Conservation (phyloP, 2,888 invertebrate species). For the Abrostola triplasia region DNA sequence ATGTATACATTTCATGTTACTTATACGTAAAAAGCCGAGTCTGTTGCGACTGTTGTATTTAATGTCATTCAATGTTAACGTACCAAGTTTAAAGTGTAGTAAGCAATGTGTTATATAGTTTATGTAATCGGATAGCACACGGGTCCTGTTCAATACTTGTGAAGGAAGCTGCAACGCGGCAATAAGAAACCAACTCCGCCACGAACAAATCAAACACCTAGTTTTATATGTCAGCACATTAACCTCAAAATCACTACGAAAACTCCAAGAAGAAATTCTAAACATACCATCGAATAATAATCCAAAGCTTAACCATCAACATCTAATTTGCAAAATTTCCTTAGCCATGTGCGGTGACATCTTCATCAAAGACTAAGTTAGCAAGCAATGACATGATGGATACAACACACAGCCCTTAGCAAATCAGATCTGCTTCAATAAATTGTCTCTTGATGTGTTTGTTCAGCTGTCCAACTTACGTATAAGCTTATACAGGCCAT, state of each 20-base stretch:
- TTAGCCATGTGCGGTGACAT: no score
- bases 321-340: no score
- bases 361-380: no score
- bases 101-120: slow-evolving; percentile 65
- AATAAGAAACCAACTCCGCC: slow-evolving; percentile 19
- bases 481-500: no score
- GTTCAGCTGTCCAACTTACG: no score
- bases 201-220: slow-evolving; percentile 17
- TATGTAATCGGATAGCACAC: slow-evolving; percentile 65
- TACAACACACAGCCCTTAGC: no score
- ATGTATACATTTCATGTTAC: slow-evolving; percentile 42
- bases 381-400: no score
- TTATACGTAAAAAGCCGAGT: slow-evolving; percentile 66
- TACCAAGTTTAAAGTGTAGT: slow-evolving; percentile 64
- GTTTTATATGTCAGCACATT: slow-evolving; percentile 1
- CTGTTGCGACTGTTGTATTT: slow-evolving; percentile 72
- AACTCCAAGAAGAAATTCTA: no score
- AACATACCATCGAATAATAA: no score
- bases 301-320: no score
- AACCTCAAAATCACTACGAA: neutral
- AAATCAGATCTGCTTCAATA: no score
- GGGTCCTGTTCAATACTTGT: slow-evolving; percentile 69
- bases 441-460: no score
- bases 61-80: slow-evolving; percentile 67
- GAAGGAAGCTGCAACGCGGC: slow-evolving; percentile 49